Conservation (phyloP, 2,888 invertebrate species). For the Entomobrya proxima region DNA sequence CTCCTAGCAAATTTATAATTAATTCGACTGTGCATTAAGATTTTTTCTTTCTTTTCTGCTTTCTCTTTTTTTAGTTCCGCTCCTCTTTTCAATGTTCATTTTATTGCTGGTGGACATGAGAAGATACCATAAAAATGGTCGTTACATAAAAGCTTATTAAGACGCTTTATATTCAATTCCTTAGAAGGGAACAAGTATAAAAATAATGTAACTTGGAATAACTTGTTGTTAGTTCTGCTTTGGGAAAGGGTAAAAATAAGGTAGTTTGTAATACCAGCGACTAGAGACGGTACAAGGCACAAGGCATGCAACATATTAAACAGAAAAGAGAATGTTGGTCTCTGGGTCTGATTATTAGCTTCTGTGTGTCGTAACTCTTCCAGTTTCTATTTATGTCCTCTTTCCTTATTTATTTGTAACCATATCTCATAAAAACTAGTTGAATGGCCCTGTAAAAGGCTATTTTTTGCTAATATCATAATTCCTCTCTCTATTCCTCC, state of each 20-base stretch:
- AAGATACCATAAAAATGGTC: slow-evolving; percentile 26
- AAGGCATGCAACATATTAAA: too few relatives aligned
- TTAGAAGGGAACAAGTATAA: too few relatives aligned
- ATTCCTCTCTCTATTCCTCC: neutral
- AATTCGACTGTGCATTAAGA: slow-evolving; percentile 42
- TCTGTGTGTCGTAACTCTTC: too few relatives aligned
- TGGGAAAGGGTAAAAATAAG: too few relatives aligned
- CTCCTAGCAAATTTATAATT: slow-evolving; percentile 58
- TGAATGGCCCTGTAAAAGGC: neutral
- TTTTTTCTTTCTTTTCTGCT: neutral
- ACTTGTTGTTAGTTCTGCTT: slow-evolving; percentile 27
- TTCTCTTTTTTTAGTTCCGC: neutral
- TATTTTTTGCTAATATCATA: neutral
- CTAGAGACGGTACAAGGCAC: too few relatives aligned
- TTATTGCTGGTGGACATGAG: slow-evolving; percentile 55
- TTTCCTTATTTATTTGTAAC: neutral
- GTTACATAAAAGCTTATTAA: slow-evolving; percentile 9
- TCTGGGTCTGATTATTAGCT: too few relatives aligned
- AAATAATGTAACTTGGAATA: too few relatives aligned
- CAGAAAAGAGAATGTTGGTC: too few relatives aligned
- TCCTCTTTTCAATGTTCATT: slow-evolving; percentile 20
- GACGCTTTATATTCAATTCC: neutral
- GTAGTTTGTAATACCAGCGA: too few relatives aligned
- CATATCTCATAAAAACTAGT: neutral
- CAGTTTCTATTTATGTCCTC: neutral